phyloP scores from a whole-genome alignment of 2,797 vertebrate species.

The Hypotaenidia okinawae region DNA sequence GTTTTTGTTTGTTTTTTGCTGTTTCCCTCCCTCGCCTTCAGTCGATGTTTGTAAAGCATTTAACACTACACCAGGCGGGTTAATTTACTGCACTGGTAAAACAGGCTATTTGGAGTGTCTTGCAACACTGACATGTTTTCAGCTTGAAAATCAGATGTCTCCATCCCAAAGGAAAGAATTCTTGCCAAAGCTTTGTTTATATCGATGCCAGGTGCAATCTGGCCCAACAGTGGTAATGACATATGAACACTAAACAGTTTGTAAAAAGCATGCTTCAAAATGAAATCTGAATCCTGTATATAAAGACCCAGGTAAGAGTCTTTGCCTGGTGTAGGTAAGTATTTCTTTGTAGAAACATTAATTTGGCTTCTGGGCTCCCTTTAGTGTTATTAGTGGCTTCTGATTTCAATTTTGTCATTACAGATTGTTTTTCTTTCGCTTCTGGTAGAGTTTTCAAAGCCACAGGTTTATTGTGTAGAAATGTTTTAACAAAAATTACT shows the following conservation, averaged over 20 bases:
- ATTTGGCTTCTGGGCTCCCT: constrained; percentile 61
- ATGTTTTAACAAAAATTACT: constrained; percentile 53
- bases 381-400: constrained; percentile 60
- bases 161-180: constrained; percentile 72
- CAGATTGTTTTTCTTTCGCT: constrained; percentile 45
- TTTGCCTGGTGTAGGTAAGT: constrained; percentile 40
- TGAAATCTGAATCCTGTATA: constrained; percentile 59
- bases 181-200: constrained; percentile 77
- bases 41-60: constrained; percentile 77
- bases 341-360: constrained; percentile 46
- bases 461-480: constrained; percentile 53
- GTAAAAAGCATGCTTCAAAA: constrained; percentile 65
- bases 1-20: constrained; percentile 76
- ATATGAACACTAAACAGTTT: constrained; percentile 72
- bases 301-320: constrained; percentile 56
- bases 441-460: constrained; percentile 55
- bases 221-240: constrained; percentile 76
- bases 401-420: constrained; percentile 50
- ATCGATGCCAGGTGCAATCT: constrained; percentile 77
- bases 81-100: constrained; percentile 74
- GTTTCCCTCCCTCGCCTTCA: constrained; percentile 65
- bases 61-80: constrained; percentile 78
- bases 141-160: constrained; percentile 78
- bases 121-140: constrained; percentile 74
- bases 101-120: constrained; percentile 76